Percentiles rank a stretch among this genome's conserved stretches.
Conservation (phyloP, 2,113 vertebrate genomes). For the Oreotrochilus melanogaster region DNA sequence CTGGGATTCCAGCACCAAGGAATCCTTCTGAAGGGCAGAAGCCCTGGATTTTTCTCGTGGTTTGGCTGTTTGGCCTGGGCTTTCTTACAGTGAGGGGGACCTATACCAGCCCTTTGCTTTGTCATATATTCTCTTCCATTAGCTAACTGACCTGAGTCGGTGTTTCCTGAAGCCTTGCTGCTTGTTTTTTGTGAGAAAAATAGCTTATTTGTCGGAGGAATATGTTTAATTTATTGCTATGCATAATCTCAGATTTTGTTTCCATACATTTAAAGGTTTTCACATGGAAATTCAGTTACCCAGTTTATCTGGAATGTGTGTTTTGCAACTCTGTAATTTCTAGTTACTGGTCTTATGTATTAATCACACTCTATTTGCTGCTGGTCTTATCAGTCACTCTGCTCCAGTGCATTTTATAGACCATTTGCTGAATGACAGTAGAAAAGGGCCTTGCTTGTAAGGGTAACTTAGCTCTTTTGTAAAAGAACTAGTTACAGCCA, state of each 20-base stretch:
- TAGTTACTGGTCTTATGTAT: neutral
- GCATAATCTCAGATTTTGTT: neutral
- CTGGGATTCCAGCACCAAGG: neutral
- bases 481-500: neutral
- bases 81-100: neutral
- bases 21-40: neutral
- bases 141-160: neutral
- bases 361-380: neutral
- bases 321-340: neutral
- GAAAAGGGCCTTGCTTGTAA: neutral
- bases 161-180: neutral
- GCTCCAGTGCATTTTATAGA: neutral
- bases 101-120: neutral
- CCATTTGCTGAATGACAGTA: neutral
- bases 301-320: neutral
- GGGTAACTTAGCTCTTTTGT: neutral
- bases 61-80: neutral
- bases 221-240: neutral
- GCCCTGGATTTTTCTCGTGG: neutral
- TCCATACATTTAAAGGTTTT: neutral
- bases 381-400: neutral
- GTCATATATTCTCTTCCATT: neutral
- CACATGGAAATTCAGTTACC: neutral
- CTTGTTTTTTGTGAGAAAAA: neutral
- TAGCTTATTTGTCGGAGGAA: neutral